Conservation (phyloP, 92 coral and sea anemone species). For the Siderastrea siderea region DNA sequence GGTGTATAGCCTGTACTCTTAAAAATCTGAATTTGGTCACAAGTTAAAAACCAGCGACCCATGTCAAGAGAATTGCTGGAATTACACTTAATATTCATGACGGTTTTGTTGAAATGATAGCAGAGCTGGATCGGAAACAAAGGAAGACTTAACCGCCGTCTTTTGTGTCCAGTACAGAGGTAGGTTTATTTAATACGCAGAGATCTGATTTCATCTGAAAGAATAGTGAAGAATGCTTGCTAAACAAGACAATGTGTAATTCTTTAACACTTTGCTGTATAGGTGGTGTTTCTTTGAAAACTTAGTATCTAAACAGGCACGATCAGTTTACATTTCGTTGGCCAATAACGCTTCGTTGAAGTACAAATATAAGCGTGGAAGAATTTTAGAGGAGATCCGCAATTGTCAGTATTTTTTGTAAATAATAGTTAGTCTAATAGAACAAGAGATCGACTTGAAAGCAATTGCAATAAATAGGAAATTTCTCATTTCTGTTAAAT, state of each 20-base stretch:
- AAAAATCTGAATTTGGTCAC: constrained; percentile 24
- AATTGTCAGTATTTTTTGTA: too few relatives aligned
- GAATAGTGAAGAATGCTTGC: too few relatives aligned
- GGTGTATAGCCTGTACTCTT: neutral
- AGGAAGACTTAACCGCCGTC: neutral
- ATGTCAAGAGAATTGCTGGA: neutral
- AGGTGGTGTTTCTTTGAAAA: neutral
- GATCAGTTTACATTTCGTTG: too few relatives aligned
- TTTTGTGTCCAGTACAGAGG: neutral
- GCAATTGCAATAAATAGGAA: too few relatives aligned
- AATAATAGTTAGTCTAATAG: too few relatives aligned
- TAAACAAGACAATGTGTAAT: neutral
- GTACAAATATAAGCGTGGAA: too few relatives aligned
- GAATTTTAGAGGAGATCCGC: too few relatives aligned
- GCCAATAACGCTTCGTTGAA: too few relatives aligned
- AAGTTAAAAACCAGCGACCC: constrained; percentile 18
- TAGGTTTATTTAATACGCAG: neutral
- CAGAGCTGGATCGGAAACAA: neutral
- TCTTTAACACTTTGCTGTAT: neutral
- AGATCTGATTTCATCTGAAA: neutral
- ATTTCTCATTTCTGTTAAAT: too few relatives aligned
- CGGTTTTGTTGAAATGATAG: neutral
- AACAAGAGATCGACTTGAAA: too few relatives aligned
- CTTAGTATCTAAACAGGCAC: too few relatives aligned
- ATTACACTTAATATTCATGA: constrained; percentile 15